Base-by-base conservation (phyloP, 53 echinoderm and acorn worm genomes). In the Crossaster papposus region DNA sequence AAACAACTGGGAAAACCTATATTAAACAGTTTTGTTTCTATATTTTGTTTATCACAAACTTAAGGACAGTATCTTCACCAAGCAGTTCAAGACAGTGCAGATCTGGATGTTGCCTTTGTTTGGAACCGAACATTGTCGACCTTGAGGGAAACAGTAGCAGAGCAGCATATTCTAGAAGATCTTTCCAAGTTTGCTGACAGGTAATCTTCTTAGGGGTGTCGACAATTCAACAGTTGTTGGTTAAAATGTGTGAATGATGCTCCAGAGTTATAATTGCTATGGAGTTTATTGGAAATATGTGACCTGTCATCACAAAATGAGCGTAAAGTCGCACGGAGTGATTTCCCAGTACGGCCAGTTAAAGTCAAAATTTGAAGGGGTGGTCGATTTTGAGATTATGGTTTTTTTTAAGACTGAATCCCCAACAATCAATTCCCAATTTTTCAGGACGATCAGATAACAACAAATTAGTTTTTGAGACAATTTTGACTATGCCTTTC, bases 31-130 rank as follows among this genome's bases (percentile, higher is more conserved):
- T 7, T 68, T 29, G 26, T 63, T 81, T 64, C 23, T 33, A 32
- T 2, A 34, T 44, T 24, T 77, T 81, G 64, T 54, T 91, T n/a
- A 13, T 74, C 26, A 54, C 36, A 2, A 81, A 44, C 44, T 44
- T 5, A 44, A 95, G 96, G 96, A 14, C 94, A 95, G 55, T 95
- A 90, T 35, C 81, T 95, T 17, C 90, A 82, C 74, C 77, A 92
- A 20, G 88, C 82, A 26, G 54, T 94, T 14, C 34, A 83, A 64
- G 94, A 94, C 51, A 87, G 88, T 72, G 86, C 88, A 30, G 94
- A 92, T 30, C 81, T 91, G 20, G 94, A 95, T 31, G 51, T 95
- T 79, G 96, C 92, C 54, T 95, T 95, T 90, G 96, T 95, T 15
- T 95, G 96, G 96, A 94, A 94, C 64, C 86, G 96, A 29, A 80